Conservation (phyloP, 2,888 invertebrate genomes). For the Agriopis leucophaearia region DNA sequence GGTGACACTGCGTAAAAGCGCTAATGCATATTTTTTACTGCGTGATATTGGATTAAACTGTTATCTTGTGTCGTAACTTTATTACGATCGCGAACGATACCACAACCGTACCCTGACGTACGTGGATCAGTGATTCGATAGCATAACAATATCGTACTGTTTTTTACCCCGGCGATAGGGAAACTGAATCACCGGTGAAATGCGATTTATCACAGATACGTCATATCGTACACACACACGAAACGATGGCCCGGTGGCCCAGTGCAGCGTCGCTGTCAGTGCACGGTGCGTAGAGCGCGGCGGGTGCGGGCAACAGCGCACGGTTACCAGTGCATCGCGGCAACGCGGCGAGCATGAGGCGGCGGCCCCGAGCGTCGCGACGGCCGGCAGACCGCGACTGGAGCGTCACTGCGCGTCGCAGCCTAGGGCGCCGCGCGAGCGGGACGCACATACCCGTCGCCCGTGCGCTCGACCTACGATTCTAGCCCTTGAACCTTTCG, state of each 20-base stretch:
- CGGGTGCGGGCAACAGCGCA: constrained; percentile 59
- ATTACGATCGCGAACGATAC: constrained; percentile 64
- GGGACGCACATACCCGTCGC: constrained; percentile 75
- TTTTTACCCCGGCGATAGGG: constrained; percentile 48
- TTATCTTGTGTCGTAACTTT: constrained; percentile 78
- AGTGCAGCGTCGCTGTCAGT: constrained; percentile 43
- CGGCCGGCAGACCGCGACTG: constrained; percentile 86
- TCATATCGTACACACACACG: constrained; percentile 61
- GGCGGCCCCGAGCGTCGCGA: constrained; percentile 83
- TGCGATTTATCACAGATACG: constrained; percentile 55
- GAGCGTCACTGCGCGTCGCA: constrained; percentile 82
- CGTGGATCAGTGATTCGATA: constrained; percentile 70
- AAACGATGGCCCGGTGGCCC: constrained; percentile 67
- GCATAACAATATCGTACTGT: constrained; percentile 59
- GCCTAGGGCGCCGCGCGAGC: constrained; percentile 82
- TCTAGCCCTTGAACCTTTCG: constrained; percentile 82
- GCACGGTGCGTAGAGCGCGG: constrained; percentile 51
- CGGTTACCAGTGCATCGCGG: constrained; percentile 74
- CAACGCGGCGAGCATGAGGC: constrained; percentile 70
- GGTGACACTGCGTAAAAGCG: constrained; percentile 64
- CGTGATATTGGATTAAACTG: constrained; percentile 80
- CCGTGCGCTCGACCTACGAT: constrained; percentile 69
- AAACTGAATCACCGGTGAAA: constrained; percentile 50
- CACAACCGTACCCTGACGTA: constrained; percentile 57
- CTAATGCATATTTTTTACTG: constrained; percentile 79